A percentile compares a stretch with the other conserved stretches of the same genome.
These are phyloP conservation scores for Drosophila anomalipes DNA, from an alignment of 2,888 invertebrate species.

Conservation along the genomic window DNA sequence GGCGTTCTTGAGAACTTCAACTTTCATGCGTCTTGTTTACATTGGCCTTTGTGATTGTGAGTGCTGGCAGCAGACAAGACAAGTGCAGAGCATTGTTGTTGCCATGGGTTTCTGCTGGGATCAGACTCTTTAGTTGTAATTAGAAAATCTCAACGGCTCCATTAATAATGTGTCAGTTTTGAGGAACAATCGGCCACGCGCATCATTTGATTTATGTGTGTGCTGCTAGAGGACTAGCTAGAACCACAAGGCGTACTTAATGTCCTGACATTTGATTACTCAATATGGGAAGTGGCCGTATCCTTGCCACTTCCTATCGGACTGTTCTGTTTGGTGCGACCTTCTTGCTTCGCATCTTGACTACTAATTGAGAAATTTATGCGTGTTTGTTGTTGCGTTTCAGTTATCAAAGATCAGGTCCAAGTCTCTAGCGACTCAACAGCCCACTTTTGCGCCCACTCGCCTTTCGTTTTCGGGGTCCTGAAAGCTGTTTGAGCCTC, in stretches of 20 bases:
- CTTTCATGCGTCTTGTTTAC: conserved; percentile 33
- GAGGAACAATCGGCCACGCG: conserved; percentile 34
- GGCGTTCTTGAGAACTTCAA: conserved; percentile 26
- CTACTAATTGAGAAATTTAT: conserved; percentile 80
- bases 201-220: conserved; percentile 43
- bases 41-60: conserved; percentile 19
- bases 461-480: conserved; percentile 11
- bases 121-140: conserved; percentile 42
- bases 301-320: conserved; percentile 53
- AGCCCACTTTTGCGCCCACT: conserved; percentile 7
- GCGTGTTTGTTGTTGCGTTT: conserved; percentile 68
- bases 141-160: conserved; percentile 54
- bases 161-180: conserved; percentile 56
- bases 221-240: background rate
- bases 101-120: background rate
- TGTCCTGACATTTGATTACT: conserved; percentile 70
- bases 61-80: conserved; percentile 4
- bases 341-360: conserved; percentile 57
- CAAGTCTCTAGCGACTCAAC: conserved; percentile 16
- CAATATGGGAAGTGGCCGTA: conserved; percentile 48
- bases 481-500: conserved; percentile 57
- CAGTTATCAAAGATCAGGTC: conserved; percentile 27
- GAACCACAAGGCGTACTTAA: conserved; percentile 42
- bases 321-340: conserved; percentile 41
- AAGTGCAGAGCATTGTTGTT: conserved; percentile 1